Conservation (phyloP, 2,888 invertebrate genomes). For the Hesperia comma region DNA sequence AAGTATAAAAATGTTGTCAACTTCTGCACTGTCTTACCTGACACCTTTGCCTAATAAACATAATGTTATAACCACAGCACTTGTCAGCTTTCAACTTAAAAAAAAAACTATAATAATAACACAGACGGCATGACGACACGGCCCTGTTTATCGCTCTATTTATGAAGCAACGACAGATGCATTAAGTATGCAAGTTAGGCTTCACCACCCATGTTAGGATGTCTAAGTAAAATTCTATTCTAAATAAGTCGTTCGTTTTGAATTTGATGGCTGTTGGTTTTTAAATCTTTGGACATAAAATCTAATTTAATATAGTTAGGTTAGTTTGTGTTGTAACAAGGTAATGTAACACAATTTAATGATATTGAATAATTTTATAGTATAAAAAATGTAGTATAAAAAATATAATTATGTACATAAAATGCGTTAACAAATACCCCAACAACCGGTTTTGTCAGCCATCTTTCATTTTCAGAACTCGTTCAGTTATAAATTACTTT, state of each 20-base stretch:
- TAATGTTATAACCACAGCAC: neutral
- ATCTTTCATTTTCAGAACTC: too few relatives aligned
- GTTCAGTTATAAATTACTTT: too few relatives aligned
- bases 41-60: conserved; percentile 11
- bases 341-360: too few relatives aligned
- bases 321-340: too few relatives aligned
- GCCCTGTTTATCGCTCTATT: neutral
- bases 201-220: neutral
- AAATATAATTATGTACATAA: too few relatives aligned
- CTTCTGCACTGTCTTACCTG: neutral
- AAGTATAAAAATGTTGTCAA: too few relatives aligned
- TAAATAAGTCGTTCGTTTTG: neutral
- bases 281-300: neutral
- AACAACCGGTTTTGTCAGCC: too few relatives aligned
- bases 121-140: neutral
- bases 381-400: too few relatives aligned
- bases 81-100: neutral
- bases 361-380: too few relatives aligned
- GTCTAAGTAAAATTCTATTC: conserved; percentile 8
- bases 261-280: neutral
- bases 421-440: too few relatives aligned
- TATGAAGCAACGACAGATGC: neutral
- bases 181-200: neutral
- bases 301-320: neutral
- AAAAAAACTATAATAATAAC: neutral